A percentile compares a stretch with the other conserved stretches of the same genome.
Evolutionary conservation across 2,797 vertebrate genomes (phyloP).

Genomic region (Neosilurus mollespiculum): DNA sequence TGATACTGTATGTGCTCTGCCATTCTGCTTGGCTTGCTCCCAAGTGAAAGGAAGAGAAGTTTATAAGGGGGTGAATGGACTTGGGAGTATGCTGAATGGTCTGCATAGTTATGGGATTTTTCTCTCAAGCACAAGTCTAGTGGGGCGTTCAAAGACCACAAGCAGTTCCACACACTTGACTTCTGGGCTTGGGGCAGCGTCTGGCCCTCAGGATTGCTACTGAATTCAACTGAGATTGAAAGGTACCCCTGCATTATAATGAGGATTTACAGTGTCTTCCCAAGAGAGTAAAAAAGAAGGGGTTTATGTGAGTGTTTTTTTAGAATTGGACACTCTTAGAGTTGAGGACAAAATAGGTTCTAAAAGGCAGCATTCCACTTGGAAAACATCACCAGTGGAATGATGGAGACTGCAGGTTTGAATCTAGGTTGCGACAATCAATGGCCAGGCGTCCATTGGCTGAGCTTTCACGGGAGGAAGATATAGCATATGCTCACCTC

Average conservation of each 20-base stretch:
- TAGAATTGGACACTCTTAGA: background rate
- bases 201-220: slow-evolving; percentile 28
- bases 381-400: background rate
- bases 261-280: background rate
- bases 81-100: slow-evolving; percentile 31
- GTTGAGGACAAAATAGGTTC: background rate
- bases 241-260: slow-evolving; percentile 18
- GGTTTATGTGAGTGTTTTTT: background rate
- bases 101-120: slow-evolving; percentile 41
- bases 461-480: no score
- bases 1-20: slow-evolving; percentile 4
- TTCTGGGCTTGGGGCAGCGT: slow-evolving; percentile 27
- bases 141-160: slow-evolving; percentile 35
- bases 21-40: slow-evolving; percentile 7
- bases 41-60: background rate
- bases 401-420: background rate
- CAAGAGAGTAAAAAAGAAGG: background rate
- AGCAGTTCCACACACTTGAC: slow-evolving; percentile 41
- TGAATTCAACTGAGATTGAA: slow-evolving; percentile 29
- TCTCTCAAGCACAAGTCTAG: slow-evolving; percentile 40
- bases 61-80: slow-evolving; percentile 26
- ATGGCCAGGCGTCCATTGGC: no score
- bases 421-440: no score
- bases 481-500: no score
- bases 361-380: slow-evolving; percentile 1